Conservation (phyloP, 1,140 invertebrate species). For the Hylaeus volcanicus region DNA sequence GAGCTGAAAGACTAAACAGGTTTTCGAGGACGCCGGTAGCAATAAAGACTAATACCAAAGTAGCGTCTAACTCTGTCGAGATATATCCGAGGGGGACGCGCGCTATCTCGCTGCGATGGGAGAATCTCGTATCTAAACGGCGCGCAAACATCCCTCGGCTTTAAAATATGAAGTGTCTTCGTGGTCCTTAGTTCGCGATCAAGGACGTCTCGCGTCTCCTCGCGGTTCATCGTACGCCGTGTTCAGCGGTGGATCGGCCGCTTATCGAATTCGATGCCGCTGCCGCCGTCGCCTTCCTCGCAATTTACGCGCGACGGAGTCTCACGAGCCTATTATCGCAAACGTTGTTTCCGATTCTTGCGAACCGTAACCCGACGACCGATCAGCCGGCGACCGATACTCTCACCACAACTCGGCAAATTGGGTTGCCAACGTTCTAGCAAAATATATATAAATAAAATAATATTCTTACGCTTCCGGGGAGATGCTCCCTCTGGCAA, state of each 20-base stretch:
- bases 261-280: slow-evolving; percentile 48
- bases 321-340: not conserved
- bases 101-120: slow-evolving; percentile 57
- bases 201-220: slow-evolving; percentile 50
- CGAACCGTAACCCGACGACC: not conserved
- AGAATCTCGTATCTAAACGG: slow-evolving; percentile 62
- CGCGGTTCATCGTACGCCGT: slow-evolving; percentile 39
- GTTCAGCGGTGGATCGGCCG: slow-evolving; percentile 37
- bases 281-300: not conserved
- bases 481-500: too few species aligned
- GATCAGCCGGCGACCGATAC: too few species aligned
- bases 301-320: not conserved
- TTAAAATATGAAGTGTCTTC: slow-evolving; percentile 66
- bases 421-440: too few species aligned
- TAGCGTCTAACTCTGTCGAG: slow-evolving; percentile 59
- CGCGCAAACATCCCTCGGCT: slow-evolving; percentile 48
- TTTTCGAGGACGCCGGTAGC: slow-evolving; percentile 63
- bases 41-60: slow-evolving; percentile 65
- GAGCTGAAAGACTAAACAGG: slow-evolving; percentile 60
- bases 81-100: slow-evolving; percentile 59
- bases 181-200: slow-evolving; percentile 60
- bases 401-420: too few species aligned
- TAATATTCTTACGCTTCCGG: too few species aligned
- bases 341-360: not conserved
- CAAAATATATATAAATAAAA: too few species aligned